phyloP scores from a whole-genome alignment of 2,797 vertebrate genomes.

The Enteromius treurensis region DNA sequence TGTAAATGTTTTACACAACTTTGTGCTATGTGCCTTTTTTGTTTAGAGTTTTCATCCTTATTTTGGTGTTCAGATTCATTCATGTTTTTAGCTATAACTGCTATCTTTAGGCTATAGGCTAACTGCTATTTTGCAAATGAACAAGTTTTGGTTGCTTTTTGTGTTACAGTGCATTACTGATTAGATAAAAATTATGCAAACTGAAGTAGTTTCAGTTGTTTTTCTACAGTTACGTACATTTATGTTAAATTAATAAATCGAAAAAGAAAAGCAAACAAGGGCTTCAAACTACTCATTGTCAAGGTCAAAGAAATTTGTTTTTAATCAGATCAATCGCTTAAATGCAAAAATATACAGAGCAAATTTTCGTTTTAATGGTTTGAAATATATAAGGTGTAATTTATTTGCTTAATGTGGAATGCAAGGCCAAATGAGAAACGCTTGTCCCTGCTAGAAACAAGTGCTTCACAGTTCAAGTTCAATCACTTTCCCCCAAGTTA shows the following conservation, averaged over 20 bases:
- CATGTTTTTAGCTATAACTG: too few species aligned
- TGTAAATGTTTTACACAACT: too few species aligned
- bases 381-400: neutral
- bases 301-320: neutral
- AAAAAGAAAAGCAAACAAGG: neutral
- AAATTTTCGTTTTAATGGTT: neutral
- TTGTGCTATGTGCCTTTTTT: neutral
- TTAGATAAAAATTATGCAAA: neutral
- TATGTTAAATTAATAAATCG: neutral
- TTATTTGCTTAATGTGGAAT: neutral
- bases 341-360: neutral
- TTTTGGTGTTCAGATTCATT: neutral
- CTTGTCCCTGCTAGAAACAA: conserved; percentile 33
- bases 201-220: neutral
- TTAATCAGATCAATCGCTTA: neutral
- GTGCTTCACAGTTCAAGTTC: conserved; percentile 43
- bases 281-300: neutral
- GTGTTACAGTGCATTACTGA: neutral
- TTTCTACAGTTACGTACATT: neutral
- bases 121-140: neutral
- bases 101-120: too few species aligned
- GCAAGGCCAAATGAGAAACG: conserved; percentile 7
- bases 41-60: neutral
- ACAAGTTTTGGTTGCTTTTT: neutral
- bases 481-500: conserved; percentile 42